Evolutionary conservation across 1,140 invertebrate species (phyloP).

Genomic region (Hetaerina americana): DNA sequence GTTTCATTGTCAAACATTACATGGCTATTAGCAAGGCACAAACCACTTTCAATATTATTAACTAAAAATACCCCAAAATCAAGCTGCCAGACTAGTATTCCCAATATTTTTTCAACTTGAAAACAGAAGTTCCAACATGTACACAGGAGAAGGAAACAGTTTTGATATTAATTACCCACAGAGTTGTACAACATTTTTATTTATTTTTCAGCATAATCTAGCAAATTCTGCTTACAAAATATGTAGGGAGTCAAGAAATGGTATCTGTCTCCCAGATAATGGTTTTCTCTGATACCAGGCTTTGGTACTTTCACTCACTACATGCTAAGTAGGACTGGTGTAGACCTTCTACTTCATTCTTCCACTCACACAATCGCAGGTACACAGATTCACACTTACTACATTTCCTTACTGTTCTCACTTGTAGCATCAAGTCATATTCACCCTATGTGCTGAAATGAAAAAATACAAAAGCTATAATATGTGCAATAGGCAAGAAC

Average conservation of each 20-base stretch:
- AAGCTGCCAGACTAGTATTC: too few species aligned
- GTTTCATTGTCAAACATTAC: too few species aligned
- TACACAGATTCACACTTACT: neutral
- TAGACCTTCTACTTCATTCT: neutral
- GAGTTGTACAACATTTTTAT: neutral
- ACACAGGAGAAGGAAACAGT: neutral
- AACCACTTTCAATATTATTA: too few species aligned
- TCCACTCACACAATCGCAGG: neutral
- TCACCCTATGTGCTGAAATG: conserved; percentile 36
- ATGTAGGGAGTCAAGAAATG: neutral
- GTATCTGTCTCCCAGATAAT: neutral
- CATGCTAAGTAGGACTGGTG: neutral
- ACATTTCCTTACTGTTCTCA: neutral
- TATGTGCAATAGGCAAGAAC: neutral
- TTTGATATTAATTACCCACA: neutral
- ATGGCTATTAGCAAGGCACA: too few species aligned
- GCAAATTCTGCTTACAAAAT: neutral
- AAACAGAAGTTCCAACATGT: too few species aligned
- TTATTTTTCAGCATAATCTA: neutral
- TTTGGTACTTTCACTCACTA: neutral
- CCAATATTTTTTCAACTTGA: too few species aligned
- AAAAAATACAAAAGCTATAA: conserved; percentile 10
- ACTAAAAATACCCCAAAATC: too few species aligned
- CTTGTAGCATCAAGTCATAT: conserved; percentile 28
- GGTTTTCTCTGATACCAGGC: neutral